These are phyloP conservation scores for Enoplosus armatus DNA, from an alignment of 2,797 vertebrate genomes.

Conservation along the genomic window DNA sequence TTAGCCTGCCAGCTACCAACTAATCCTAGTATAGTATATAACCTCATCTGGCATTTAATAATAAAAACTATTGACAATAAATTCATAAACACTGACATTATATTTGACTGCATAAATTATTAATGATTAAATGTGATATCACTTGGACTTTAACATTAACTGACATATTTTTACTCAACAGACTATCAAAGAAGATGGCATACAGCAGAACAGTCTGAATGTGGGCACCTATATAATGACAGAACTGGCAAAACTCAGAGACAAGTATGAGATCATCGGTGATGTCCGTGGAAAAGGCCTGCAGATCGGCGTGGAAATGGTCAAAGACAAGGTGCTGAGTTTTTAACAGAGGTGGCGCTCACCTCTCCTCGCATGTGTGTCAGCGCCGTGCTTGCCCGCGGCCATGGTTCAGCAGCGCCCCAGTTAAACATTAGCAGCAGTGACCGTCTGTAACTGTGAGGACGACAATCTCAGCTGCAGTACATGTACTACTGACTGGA, in stretches of 20 bases:
- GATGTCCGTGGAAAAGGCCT: slow-evolving; percentile 97
- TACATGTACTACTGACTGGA: not conserved
- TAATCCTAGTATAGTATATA: not conserved
- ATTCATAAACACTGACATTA: not conserved
- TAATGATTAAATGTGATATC: not conserved
- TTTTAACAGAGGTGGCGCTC: not conserved
- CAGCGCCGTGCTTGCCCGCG: slow-evolving; percentile 6
- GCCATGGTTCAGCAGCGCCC: slow-evolving; percentile 51
- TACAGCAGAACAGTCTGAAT: slow-evolving; percentile 86
- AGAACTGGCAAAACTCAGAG: slow-evolving; percentile 90
- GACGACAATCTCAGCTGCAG: slow-evolving; percentile 10
- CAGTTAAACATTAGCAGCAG: slow-evolving; percentile 73
- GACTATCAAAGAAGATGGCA: slow-evolving; percentile 89
- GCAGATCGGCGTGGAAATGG: slow-evolving; percentile 95
- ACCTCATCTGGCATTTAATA: no score
- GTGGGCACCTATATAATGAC: slow-evolving; percentile 91
- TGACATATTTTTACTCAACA: slow-evolving; percentile 55
- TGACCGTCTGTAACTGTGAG: slow-evolving; percentile 22
- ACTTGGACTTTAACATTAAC: not conserved
- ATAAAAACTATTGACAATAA: not conserved
- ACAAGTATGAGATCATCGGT: slow-evolving; percentile 92
- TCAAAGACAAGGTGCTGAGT: slow-evolving; percentile 90
- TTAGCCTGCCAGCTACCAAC: not conserved
- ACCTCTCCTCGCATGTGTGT: slow-evolving; percentile 33
- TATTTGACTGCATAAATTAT: not conserved